These are phyloP conservation scores for Drosophila pegasa DNA, from an alignment of 2,888 invertebrate genomes.

Conservation along the genomic window DNA sequence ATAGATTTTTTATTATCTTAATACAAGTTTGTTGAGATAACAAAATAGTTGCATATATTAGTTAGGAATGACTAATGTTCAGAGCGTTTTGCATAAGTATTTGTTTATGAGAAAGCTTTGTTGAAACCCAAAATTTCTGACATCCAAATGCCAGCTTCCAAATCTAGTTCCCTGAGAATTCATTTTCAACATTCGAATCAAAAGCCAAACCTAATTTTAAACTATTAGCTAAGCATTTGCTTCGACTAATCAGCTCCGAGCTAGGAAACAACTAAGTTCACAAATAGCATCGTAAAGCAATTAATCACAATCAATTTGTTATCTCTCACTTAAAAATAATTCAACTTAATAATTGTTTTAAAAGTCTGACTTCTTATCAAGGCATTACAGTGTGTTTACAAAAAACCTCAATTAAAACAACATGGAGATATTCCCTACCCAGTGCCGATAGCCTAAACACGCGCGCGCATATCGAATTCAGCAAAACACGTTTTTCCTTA, in stretches of 20 bases:
- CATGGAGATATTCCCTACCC: neutral
- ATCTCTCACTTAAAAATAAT: slow-evolving; percentile 2
- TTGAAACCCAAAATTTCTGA: neutral
- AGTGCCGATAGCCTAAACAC: neutral
- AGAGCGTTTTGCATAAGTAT: neutral
- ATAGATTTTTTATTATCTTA: neutral
- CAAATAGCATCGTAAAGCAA: neutral
- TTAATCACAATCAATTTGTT: slow-evolving; percentile 5
- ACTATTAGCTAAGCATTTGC: neutral
- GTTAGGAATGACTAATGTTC: neutral
- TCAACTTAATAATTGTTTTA: neutral
- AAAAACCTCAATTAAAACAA: slow-evolving; percentile 1
- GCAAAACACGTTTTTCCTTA: slow-evolving; percentile 2
- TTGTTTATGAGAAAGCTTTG: neutral
- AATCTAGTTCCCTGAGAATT: neutral
- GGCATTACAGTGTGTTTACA: neutral
- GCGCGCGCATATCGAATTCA: neutral
- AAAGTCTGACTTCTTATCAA: slow-evolving; percentile 9
- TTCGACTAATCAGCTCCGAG: neutral
- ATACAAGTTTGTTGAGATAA: neutral
- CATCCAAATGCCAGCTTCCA: neutral
- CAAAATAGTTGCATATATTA: neutral
- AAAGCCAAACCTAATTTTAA: neutral
- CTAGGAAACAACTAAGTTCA: too few species aligned
- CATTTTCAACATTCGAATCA: neutral